Base-by-base conservation (phyloP, 2,888 invertebrate genomes). In the Fragum sueziense region DNA sequence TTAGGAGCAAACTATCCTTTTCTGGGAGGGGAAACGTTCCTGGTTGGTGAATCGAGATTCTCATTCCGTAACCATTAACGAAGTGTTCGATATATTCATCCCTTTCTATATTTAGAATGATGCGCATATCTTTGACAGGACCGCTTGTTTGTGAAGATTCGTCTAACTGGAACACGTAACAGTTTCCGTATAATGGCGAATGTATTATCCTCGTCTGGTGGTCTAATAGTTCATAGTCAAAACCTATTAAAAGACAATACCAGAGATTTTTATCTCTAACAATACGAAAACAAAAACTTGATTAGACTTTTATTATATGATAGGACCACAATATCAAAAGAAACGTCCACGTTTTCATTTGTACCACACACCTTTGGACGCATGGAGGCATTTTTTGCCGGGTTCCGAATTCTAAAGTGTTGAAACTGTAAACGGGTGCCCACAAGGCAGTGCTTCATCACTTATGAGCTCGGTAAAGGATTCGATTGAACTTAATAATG, bases 31-130 rank as follows among this genome's bases (percentile, higher is more conserved):
- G 61, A 17, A 70, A 41, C 3, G 69, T 70, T 25, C 62, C 62
- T 4, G 41, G 25, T 41, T 75, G 29, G 22, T 75, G 75, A 25
- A 75, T 47, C 2, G 69, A 69, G 7, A 75, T 17, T 22, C 69
- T 34, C 20, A 69, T 54, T 14, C 75, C 75, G 27, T 54, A 70
- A 2, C 69, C 75, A 25, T 27, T 31, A 14, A 69, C 59, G 34
- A 75, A 62, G 2, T 70, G 51, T 7, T 41, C 33, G 14, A 75
- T 61, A n/a, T 75, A 75, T 51, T 75, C 75, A 0, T 29, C 31
- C 9, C 31, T 37, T 54, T 75, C 75, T 29, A 75, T n/a, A 33
- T 70, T 75, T 11, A 75, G 61, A 37, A 69, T n/a, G 6, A 75
- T 9, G 14, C 14, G 37, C 7, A 75, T 37, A 29, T 70, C 75